A percentile compares a stretch with the other conserved stretches of the same genome.
phyloP scores from a whole-genome alignment of 2,113 vertebrate genomes.

The Columbina picui region DNA sequence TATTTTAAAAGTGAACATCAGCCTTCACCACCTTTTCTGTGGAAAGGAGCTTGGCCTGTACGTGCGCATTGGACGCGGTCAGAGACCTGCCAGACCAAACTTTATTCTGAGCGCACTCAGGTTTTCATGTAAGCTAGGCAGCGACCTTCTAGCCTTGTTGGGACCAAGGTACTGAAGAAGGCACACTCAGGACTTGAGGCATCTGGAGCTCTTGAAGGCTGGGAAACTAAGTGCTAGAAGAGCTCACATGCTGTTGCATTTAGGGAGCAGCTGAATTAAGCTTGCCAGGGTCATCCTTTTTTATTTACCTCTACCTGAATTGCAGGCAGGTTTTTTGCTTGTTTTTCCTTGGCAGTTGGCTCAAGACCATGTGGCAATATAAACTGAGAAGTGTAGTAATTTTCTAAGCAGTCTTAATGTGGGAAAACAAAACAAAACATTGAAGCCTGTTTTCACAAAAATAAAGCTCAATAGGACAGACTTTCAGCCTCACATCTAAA shows the following conservation, averaged over 20 bases:
- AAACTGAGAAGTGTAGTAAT: background rate
- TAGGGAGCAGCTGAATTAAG: background rate
- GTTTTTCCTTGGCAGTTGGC: background rate
- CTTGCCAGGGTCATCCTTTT: background rate
- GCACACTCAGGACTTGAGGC: background rate
- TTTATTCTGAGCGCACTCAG: background rate
- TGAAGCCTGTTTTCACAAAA: slow-evolving; percentile 1
- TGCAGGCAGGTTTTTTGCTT: background rate
- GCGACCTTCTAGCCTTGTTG: background rate
- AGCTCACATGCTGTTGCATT: background rate
- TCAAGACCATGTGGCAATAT: background rate
- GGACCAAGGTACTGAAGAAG: background rate
- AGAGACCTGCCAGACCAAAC: background rate
- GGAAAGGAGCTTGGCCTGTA: background rate
- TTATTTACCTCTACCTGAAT: background rate
- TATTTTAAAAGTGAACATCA: background rate
- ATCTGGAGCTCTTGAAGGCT: background rate
- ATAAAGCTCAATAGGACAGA: background rate
- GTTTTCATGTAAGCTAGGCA: background rate
- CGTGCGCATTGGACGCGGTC: accelerated
- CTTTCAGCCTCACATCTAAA: background rate
- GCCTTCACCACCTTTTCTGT: background rate
- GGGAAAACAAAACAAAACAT: background rate
- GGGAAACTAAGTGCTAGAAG: background rate
- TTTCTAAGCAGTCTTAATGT: background rate